Percentiles rank a stretch among this genome's conserved stretches.
phyloP scores from a whole-genome alignment of 1,140 invertebrate species.

The Eriosoma lanigerum region DNA sequence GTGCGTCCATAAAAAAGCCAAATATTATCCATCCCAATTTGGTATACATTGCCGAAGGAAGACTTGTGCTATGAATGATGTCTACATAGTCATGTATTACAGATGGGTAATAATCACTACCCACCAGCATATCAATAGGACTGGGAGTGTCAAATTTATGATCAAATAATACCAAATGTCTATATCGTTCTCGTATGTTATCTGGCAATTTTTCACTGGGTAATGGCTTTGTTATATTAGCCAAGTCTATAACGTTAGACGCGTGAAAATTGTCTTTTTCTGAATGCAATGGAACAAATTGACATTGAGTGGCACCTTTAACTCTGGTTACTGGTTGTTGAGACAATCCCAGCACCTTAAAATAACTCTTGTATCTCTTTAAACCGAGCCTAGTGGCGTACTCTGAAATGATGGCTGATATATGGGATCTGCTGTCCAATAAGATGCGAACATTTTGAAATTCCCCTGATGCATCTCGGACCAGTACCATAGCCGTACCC shows the following conservation, averaged over 20 bases:
- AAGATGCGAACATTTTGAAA: neutral
- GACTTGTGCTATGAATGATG: neutral
- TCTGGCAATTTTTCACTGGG: neutral
- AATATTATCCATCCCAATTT: neutral
- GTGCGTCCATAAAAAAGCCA: neutral
- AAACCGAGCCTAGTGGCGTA: neutral
- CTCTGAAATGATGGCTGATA: neutral
- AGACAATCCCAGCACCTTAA: neutral
- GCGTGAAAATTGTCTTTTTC: neutral
- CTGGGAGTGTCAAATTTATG: neutral
- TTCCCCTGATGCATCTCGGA: neutral
- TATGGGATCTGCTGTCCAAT: conserved; percentile 5
- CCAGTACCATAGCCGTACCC: neutral
- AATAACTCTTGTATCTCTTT: neutral
- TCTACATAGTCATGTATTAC: neutral
- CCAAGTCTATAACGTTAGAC: neutral
- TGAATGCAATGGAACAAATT: neutral
- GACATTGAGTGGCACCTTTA: neutral
- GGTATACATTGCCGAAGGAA: neutral
- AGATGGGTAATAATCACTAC: conserved; percentile 14
- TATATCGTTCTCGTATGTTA: neutral
- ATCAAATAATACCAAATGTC: neutral
- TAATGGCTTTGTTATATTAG: neutral
- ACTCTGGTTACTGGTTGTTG: conserved; percentile 10
- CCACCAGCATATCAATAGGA: conserved; percentile 11